Conservation (phyloP, 2,797 vertebrate genomes). For the Hydrocynus forskahlii region DNA sequence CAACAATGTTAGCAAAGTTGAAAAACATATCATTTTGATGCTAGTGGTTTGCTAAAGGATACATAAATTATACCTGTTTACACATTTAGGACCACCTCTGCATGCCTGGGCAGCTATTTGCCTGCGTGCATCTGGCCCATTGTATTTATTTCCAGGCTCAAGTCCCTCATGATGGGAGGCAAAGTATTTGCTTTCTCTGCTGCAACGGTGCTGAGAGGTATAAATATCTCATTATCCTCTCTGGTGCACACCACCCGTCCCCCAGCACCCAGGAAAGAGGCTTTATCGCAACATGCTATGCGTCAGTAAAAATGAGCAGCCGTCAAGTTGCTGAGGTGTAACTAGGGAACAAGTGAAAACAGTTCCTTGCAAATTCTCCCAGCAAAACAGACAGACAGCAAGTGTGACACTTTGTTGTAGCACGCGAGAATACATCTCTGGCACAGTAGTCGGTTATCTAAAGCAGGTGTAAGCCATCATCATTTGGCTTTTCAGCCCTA, state of each 20-base stretch:
- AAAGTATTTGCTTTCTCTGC: constrained; percentile 27
- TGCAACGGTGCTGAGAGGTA: constrained; percentile 1
- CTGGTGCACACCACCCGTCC: constrained; percentile 13
- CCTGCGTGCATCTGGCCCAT: background rate
- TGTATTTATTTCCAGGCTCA: constrained; percentile 34
- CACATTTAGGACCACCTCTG: background rate
- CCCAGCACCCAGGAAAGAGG: constrained; percentile 2
- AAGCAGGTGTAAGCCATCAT: background rate
- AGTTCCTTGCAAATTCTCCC: background rate
- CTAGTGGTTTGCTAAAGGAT: no score
- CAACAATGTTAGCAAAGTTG: no score
- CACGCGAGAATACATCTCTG: background rate
- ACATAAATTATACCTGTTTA: background rate
- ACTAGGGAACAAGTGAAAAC: background rate
- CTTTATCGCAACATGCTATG: constrained; percentile 29
- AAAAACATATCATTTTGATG: no score
- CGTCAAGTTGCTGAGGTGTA: constrained; percentile 13
- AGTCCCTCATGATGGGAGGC: background rate
- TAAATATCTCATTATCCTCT: constrained; percentile 32
- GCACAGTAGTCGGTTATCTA: constrained; percentile 22
- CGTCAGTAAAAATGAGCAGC: constrained; percentile 17
- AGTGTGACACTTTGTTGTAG: background rate
- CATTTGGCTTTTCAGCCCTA: constrained; percentile 2
- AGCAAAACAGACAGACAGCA: background rate
- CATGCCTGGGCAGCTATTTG: background rate